Evolutionary conservation across 2,888 invertebrate genomes (phyloP), one percentile per base, ranked within the genome.

Genomic region (Liposcelis brunnea): DNA sequence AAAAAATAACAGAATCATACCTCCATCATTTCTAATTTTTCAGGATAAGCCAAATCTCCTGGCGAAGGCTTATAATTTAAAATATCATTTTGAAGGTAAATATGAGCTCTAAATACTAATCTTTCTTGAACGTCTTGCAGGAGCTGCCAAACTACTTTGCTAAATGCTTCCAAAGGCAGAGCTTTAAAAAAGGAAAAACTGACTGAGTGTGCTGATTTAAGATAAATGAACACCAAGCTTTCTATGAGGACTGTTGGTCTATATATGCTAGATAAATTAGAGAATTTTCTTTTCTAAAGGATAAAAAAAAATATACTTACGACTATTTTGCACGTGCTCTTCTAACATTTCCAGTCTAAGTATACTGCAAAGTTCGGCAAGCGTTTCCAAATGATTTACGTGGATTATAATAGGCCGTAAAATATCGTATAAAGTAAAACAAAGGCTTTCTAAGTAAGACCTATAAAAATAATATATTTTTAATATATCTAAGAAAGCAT

Each of bases 11-110:
- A 2, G 19, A 19, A 38, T 6, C 46, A 44, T 50, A 67, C 86
- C 73, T 94, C 90, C 93, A 98, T 97, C 86, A 97, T 94, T 61
- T 86, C 78, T 49, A 98, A 68, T 62, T 97, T 95, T 55, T 94
- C 90, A 0, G 98, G 98, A 68, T 98, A 98, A 0, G 95, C 94
- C 49, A 98, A 71, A 68, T 98, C 98, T 0, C 97, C 97, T 3
- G 83, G 76, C 10, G 91, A 91, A 1, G 97, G 89, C 50, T 81
- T 75, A 61, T 87, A 87, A 53, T 77, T 73, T 48, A 85, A 68
- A 53, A 99, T 87, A 64, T 98, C 97, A 1, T 83, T 80, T 45
- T 87, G 80, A 49, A 97, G 75, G 62, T 93, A 97, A 53, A 95
- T 76, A 67, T 93, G 86, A 0, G 93, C 87, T 42, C 97, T 75